Base-by-base conservation (phyloP, 2,797 vertebrate genomes). In the Neomorphus geoffroyi region DNA sequence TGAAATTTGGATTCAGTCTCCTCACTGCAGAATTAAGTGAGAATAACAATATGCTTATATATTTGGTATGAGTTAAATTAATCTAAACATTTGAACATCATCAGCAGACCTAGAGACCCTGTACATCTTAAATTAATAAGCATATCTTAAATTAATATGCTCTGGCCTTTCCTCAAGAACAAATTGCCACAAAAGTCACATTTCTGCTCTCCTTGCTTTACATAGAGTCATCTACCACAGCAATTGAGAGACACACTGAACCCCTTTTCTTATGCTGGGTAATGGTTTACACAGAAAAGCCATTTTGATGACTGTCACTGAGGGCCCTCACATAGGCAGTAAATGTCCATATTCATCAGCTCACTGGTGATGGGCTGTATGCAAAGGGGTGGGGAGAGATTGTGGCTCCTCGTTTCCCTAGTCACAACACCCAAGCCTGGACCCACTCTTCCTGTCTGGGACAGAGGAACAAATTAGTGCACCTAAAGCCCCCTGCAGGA, bases 321-420 rank as follows among this genome's bases (percentile, higher is more conserved):
- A 23, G 30, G 30, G 10, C 7, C 11, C 33, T 81, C 5, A 13
- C 23, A 37, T 37, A 37, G 72, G 18, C 73, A 48, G 18, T 14
- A 33, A 51, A n/a, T 10, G 15, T n/a, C n/a, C 30, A 4, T 13
- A 22, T 13, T 9, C 28, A 19, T 50, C 26, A 39, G 15, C 43
- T 61, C 37, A 23, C 0, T 1, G 0, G 4, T 61, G 32, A 17
- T n/a, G 66, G 54, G 11, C 17, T 71, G 22, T 0, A 1, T 7
- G 26, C 11, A 56, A 56, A 48, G 21, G 12, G 27, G 18, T 43
- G 24, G 10, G 17, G 24, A 10, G 30, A 13, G 13, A 8, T 26
- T 24, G 9, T 48, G 45, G 10, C 18, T 64, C 11, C 54, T 74
- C 1, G 19, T 6, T 0, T 1, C 26, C 28, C 43, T 13, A 10